Evolutionary conservation across 2,113 vertebrate species (phyloP).

Genomic region (Otis tarda): DNA sequence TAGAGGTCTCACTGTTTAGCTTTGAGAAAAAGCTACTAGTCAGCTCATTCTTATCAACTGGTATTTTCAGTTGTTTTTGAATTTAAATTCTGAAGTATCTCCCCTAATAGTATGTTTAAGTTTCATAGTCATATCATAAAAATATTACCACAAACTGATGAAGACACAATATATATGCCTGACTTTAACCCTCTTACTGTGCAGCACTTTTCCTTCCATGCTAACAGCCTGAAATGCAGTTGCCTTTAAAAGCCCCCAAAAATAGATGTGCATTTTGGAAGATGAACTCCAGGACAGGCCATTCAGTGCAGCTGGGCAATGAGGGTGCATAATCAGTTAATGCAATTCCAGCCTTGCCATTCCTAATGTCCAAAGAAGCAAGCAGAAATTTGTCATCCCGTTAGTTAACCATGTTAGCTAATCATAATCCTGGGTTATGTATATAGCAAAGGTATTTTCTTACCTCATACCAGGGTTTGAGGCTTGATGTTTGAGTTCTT

Average conservation of each 20-base stretch:
- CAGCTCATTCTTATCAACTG: background rate
- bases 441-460: background rate
- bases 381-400: background rate
- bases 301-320: background rate
- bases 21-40: background rate
- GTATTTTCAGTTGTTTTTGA: background rate
- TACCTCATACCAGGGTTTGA: background rate
- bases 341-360: background rate
- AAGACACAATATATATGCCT: background rate
- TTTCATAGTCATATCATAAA: background rate
- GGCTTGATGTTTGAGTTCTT: background rate
- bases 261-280: background rate
- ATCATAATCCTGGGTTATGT: background rate
- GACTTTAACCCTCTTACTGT: background rate
- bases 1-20: background rate
- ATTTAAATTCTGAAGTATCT: background rate
- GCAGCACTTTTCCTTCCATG: background rate
- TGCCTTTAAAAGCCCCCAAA: background rate
- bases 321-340: background rate
- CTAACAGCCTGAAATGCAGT: background rate
- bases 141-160: background rate
- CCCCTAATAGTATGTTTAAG: background rate
- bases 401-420: background rate
- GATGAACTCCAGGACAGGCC: background rate
- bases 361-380: background rate